phyloP scores from a whole-genome alignment of 2,113 vertebrate genomes.

The Periophthalmus modestus region DNA sequence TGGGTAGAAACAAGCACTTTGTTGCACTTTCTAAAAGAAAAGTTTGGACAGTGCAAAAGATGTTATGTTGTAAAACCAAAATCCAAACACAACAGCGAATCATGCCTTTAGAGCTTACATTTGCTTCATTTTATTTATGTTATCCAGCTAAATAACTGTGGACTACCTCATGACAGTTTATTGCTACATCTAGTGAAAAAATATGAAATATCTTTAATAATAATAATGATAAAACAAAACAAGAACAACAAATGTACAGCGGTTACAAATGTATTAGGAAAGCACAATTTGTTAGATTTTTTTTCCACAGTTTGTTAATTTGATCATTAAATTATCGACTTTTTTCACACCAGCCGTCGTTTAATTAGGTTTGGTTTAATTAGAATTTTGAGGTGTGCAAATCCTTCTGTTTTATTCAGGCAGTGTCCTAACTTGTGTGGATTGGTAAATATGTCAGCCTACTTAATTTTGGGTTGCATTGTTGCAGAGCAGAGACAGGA shows the following conservation, averaged over 20 bases:
- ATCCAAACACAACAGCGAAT: too few relatives aligned
- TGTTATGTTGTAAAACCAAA: not conserved
- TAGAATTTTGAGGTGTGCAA: not conserved
- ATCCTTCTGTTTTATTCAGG: not conserved
- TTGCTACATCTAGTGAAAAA: too few relatives aligned
- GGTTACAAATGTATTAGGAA: not conserved
- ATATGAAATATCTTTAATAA: too few relatives aligned
- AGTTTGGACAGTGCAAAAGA: not conserved
- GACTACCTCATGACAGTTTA: too few relatives aligned
- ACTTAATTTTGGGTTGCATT: conserved; percentile 19
- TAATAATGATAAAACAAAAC: not conserved
- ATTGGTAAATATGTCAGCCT: conserved; percentile 26
- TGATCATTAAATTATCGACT: not conserved
- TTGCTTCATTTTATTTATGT: too few relatives aligned
- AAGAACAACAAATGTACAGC: too few relatives aligned
- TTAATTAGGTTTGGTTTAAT: not conserved
- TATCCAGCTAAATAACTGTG: too few relatives aligned
- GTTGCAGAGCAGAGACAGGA: conserved; percentile 3
- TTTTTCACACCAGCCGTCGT: not conserved
- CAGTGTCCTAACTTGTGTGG: not conserved
- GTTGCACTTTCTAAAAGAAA: not conserved
- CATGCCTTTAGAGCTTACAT: too few relatives aligned
- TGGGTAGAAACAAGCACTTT: conserved; percentile 14
- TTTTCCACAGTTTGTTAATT: not conserved
- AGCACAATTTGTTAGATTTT: not conserved